Base-by-base conservation (phyloP, 1,140 invertebrate species). In the Trypoxylus dichotomus region DNA sequence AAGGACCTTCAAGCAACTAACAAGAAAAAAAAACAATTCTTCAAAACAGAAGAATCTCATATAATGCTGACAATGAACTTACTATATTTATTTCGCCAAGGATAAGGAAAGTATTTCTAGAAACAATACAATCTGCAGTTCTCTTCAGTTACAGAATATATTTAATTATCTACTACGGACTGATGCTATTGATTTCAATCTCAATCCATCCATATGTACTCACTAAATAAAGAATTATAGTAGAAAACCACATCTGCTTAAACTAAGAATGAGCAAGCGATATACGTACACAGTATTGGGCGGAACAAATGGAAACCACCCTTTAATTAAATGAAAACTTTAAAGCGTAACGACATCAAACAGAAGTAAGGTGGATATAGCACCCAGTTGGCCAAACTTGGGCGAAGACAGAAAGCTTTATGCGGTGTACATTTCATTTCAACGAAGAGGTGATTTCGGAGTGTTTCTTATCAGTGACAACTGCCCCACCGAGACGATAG, bases 401-500 rank as follows among this genome's bases (percentile, higher is more conserved):
- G 6, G 27, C 71, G 71, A 54, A 42, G 74, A 73, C 74, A 75
- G 43, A 75, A 75, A 75, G 74, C 74, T 75, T 75, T 75, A 54
- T 75, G 43, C 43, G 37, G 21, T 21, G 37, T 21, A 13, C 10
- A 63, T n/a, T 63, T 73, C 37, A 73, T 73, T 42, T 32, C 29
- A 21, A 21, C 71, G 71, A 37, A 19, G 71, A 73, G 71, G 71
- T 32, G 29, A 42, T 27, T 81, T 78, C 58, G 75, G 76, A 78
- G 74, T 58, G 75, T 60, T 73, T 29, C 75, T 79, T 81, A 81
- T 81, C 80, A 78, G 76, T 79, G 79, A 79, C 80, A 81, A 81
- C 80, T 81, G 79, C 79, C 80, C 80, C 80, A 77, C 41, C 72
- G 80, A 81, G 80, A 74, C 80, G 80, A 81, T 81, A 81, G 78